A percentile compares a stretch with the other conserved stretches of the same genome.
phyloP scores from a whole-genome alignment of 2,797 vertebrate species.

The Arrhamphus sclerolepis region DNA sequence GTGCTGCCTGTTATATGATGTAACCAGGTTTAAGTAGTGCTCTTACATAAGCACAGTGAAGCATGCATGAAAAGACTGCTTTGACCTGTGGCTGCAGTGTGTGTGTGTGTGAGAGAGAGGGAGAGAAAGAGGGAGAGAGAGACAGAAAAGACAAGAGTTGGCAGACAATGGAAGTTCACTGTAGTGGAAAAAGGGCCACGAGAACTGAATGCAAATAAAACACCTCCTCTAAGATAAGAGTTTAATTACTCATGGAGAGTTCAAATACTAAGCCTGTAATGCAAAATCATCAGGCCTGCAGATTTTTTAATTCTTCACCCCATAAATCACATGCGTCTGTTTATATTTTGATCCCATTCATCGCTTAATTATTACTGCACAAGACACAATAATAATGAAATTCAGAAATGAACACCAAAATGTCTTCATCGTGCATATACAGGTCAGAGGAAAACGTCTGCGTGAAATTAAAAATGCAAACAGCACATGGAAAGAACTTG shows the following conservation, averaged over 20 bases:
- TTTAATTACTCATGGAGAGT: conserved; percentile 46
- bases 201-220: conserved; percentile 51
- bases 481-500: too few relatives aligned
- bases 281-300: too few relatives aligned
- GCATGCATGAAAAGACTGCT: conserved; percentile 72
- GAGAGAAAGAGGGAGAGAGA: neutral
- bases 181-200: conserved; percentile 50
- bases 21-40: conserved; percentile 77
- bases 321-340: too few relatives aligned
- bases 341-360: too few relatives aligned
- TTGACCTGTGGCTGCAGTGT: conserved; percentile 68
- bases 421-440: too few relatives aligned
- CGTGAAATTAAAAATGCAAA: too few relatives aligned
- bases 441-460: too few relatives aligned
- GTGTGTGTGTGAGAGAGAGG: conserved; percentile 14
- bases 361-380: too few relatives aligned
- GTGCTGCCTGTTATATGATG: conserved; percentile 73
- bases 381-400: too few relatives aligned
- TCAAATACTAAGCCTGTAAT: neutral
- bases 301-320: too few relatives aligned
- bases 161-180: conserved; percentile 62
- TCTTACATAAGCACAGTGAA: conserved; percentile 79
- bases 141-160: conserved; percentile 35
- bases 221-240: conserved; percentile 37
- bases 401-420: too few relatives aligned